phyloP scores from a whole-genome alignment of 2,888 invertebrate species.

The Andrena flavipes region DNA sequence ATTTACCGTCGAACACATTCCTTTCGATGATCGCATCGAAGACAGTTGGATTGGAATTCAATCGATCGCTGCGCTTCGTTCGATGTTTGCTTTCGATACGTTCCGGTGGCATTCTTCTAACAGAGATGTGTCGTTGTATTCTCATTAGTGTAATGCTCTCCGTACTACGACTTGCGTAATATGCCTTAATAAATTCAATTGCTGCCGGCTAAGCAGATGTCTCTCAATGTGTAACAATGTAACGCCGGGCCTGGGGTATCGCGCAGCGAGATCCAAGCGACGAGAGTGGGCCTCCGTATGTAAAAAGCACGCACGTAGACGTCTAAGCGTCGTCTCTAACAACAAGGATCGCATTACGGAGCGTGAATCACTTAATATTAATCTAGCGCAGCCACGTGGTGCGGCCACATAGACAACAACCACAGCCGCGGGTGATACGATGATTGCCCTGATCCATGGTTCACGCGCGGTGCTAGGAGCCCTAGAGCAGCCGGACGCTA shows the following conservation, averaged over 20 bases:
- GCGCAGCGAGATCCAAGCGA: slow-evolving; percentile 29
- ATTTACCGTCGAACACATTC: no score
- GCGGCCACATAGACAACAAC: slow-evolving; percentile 54
- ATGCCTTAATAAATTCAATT: slow-evolving; percentile 60
- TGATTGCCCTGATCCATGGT: slow-evolving; percentile 58
- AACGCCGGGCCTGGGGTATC: slow-evolving; percentile 17
- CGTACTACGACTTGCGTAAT: slow-evolving; percentile 56
- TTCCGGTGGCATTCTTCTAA: slow-evolving; percentile 42
- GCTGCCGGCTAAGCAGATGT: slow-evolving; percentile 47
- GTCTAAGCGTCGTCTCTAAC: slow-evolving; percentile 61
- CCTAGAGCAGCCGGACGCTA: slow-evolving; percentile 52
- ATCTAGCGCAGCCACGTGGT: slow-evolving; percentile 62
- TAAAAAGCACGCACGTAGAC: slow-evolving; percentile 38
- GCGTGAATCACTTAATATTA: slow-evolving; percentile 69
- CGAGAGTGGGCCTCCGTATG: slow-evolving; percentile 37
- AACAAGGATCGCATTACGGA: slow-evolving; percentile 62
- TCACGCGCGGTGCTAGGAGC: slow-evolving; percentile 49
- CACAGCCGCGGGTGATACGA: slow-evolving; percentile 53
- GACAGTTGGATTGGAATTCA: background rate
- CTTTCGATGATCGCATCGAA: no score
- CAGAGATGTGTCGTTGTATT: slow-evolving; percentile 43
- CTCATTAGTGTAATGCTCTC: slow-evolving; percentile 55
- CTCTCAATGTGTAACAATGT: slow-evolving; percentile 35
- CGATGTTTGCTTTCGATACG: background rate
- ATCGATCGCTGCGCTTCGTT: background rate